Conservation (phyloP, 2,797 vertebrate genomes). For the Tenualosa ilisha region DNA sequence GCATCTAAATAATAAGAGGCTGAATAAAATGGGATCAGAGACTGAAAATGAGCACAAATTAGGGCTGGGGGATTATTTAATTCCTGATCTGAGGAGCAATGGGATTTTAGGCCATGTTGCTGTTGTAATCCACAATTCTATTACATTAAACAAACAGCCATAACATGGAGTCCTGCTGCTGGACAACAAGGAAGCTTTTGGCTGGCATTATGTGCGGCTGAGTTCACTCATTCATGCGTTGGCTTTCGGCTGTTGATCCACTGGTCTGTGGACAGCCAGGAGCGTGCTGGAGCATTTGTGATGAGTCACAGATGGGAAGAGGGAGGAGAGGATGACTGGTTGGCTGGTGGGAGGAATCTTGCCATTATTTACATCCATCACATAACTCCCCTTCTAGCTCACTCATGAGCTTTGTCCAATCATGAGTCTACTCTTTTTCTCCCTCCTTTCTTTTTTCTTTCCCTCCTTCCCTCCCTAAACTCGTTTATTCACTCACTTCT, state of each 20-base stretch:
- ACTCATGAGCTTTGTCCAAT: background rate
- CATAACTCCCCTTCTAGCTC: background rate
- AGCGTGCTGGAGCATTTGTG: background rate
- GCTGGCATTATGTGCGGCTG: background rate
- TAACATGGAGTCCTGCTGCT: constrained; percentile 7
- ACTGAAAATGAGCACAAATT: background rate
- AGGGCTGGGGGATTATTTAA: background rate
- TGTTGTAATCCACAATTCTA: background rate
- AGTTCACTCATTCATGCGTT: background rate
- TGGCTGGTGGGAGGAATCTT: background rate
- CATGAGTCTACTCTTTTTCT: background rate
- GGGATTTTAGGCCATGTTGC: background rate
- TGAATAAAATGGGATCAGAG: background rate
- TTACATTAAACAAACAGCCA: constrained; percentile 2
- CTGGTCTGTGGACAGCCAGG: background rate
- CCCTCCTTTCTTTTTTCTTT: background rate
- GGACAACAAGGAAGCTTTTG: background rate
- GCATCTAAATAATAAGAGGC: background rate
- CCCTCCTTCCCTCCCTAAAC: background rate
- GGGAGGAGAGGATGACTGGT: background rate
- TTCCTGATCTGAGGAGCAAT: background rate
- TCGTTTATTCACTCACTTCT: too few relatives aligned
- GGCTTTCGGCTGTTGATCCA: background rate
- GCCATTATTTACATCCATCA: background rate
- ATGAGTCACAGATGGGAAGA: background rate